Evolutionary conservation across 2,888 invertebrate genomes (phyloP).

Genomic region (Diaperis boleti): DNA sequence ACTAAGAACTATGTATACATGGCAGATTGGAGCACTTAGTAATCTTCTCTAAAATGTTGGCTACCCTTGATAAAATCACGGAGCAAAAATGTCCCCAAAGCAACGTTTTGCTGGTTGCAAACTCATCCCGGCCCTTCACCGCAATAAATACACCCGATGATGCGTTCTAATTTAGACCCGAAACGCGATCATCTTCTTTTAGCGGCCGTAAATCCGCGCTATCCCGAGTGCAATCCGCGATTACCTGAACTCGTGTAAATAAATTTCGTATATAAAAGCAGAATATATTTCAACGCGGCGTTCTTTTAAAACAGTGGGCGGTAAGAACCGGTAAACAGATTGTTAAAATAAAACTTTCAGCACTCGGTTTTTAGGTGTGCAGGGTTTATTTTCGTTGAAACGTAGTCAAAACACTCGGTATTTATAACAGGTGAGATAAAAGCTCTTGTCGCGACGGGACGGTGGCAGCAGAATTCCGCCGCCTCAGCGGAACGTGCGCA

Average conservation of each 20-base stretch:
- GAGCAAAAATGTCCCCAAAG: too few species aligned
- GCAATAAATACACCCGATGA: slow-evolving; percentile 7
- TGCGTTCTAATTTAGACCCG: slow-evolving; percentile 12
- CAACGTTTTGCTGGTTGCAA: too few species aligned
- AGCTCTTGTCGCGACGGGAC: slow-evolving; percentile 44
- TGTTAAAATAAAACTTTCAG: slow-evolving; percentile 50
- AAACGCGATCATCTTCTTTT: slow-evolving; percentile 6
- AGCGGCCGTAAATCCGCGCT: slow-evolving; percentile 8
- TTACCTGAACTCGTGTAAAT: slow-evolving; percentile 28
- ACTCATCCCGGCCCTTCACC: background rate
- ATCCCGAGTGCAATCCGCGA: slow-evolving; percentile 11
- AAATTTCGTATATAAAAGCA: slow-evolving; percentile 23
- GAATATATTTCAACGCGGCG: slow-evolving; percentile 47
- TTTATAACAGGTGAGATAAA: slow-evolving; percentile 52
- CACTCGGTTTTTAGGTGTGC: slow-evolving; percentile 45
- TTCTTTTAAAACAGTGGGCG: slow-evolving; percentile 50
- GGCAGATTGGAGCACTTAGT: too few species aligned
- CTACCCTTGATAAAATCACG: too few species aligned
- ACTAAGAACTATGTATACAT: too few species aligned
- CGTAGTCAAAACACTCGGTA: slow-evolving; percentile 49
- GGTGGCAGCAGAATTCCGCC: too few species aligned
- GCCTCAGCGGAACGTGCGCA: slow-evolving; percentile 46
- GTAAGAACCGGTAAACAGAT: slow-evolving; percentile 44
- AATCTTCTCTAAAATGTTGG: too few species aligned
- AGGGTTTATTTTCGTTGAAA: slow-evolving; percentile 50